phyloP scores from a whole-genome alignment of 2,113 vertebrate genomes.

The Lophius piscatorius region DNA sequence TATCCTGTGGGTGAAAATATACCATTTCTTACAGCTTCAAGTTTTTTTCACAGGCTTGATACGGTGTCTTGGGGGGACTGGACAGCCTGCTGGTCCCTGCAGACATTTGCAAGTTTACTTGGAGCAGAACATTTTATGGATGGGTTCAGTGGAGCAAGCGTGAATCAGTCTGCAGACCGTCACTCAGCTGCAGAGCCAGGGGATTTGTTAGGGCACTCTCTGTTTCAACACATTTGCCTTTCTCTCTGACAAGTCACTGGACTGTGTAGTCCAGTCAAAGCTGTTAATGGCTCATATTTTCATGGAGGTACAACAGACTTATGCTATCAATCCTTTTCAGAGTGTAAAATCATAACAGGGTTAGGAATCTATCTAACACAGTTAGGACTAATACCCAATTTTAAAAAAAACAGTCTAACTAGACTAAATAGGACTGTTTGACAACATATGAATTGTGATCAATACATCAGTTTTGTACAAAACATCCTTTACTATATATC shows the following conservation, averaged over 20 bases:
- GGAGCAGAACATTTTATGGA: constrained; percentile 17
- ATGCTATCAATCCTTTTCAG: background rate
- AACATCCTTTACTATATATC: no score
- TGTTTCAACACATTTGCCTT: constrained; percentile 48
- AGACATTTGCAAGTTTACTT: constrained; percentile 10
- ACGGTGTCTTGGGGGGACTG: constrained; percentile 21
- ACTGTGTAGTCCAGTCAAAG: constrained; percentile 58
- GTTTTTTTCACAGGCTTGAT: constrained; percentile 14
- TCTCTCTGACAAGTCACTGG: constrained; percentile 57
- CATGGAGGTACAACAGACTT: constrained; percentile 12
- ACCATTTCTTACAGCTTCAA: background rate
- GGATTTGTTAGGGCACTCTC: constrained; percentile 63
- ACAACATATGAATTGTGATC: background rate
- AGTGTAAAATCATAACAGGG: background rate
- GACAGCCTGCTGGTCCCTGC: constrained; percentile 27
- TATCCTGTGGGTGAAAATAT: background rate
- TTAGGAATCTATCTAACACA: background rate
- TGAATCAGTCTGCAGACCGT: constrained; percentile 51
- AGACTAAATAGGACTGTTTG: no score
- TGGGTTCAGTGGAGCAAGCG: constrained; percentile 53
- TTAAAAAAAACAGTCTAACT: no score
- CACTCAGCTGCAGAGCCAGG: constrained; percentile 31
- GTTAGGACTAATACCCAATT: no score
- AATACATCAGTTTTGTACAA: background rate
- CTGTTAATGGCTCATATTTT: constrained; percentile 45